Conservation (phyloP, 1,140 invertebrate species). For the Meloidogyne hapla region DNA sequence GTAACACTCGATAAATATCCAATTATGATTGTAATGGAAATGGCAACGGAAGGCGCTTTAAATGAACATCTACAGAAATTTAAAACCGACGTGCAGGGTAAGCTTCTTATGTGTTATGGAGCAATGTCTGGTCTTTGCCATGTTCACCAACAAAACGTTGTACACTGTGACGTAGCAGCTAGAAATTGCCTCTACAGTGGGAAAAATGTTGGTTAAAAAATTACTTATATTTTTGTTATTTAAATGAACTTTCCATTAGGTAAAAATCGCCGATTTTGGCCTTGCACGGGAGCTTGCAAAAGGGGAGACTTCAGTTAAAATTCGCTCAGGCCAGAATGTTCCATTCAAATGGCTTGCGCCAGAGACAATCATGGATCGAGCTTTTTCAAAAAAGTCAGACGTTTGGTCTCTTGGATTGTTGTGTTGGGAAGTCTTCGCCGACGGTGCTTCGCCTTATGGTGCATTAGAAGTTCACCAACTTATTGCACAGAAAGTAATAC, state of each 20-base stretch:
- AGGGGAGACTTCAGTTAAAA: conserved; percentile 12
- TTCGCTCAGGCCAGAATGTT: neutral
- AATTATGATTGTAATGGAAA: conserved; percentile 42
- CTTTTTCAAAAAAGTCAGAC: conserved; percentile 34
- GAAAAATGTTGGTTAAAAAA: conserved; percentile 1
- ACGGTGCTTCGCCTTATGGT: conserved; percentile 27
- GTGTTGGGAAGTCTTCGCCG: conserved; percentile 33
- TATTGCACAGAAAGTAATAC: no score
- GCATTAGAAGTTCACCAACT: no score
- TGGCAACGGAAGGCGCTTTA: conserved; percentile 29
- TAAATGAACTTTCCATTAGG: conserved; percentile 5
- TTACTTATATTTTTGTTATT: conserved; percentile 3
- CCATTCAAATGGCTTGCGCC: conserved; percentile 44
- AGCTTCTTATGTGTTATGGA: conserved; percentile 37
- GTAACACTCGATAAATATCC: conserved; percentile 43
- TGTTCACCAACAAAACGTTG: conserved; percentile 20
- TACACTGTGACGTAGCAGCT: conserved; percentile 36
- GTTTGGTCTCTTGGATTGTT: conserved; percentile 29
- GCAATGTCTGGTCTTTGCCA: conserved; percentile 32
- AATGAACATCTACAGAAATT: conserved; percentile 30
- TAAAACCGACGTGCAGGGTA: neutral
- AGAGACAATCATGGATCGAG: conserved; percentile 23
- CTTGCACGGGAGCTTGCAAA: conserved; percentile 25
- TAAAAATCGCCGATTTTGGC: conserved; percentile 44
- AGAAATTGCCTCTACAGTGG: conserved; percentile 32